These are phyloP conservation scores for Tiphia femorata DNA, from an alignment of 2,888 invertebrate genomes.

Conservation along the genomic window DNA sequence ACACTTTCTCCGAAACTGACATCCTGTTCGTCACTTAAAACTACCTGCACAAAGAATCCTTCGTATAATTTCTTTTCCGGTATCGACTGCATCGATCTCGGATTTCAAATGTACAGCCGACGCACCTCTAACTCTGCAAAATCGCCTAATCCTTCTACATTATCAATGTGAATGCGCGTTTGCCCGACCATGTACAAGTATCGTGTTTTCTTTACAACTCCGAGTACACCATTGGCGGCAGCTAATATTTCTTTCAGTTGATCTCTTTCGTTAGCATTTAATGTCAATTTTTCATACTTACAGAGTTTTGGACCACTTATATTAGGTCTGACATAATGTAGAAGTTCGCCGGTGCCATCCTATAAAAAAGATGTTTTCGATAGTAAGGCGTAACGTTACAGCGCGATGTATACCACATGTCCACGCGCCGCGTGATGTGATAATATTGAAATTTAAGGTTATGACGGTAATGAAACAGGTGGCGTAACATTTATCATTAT, in stretches of 20 bases:
- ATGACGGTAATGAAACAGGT: not conserved
- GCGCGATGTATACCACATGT: too few relatives aligned
- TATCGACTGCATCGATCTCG: not conserved
- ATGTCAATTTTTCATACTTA: slow-evolving; percentile 76
- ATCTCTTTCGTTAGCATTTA: slow-evolving; percentile 70
- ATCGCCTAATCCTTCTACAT: slow-evolving; percentile 82
- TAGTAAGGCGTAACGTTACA: too few relatives aligned
- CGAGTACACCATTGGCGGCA: slow-evolving; percentile 78
- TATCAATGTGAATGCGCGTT: slow-evolving; percentile 90
- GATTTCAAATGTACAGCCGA: not conserved
- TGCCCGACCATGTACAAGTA: slow-evolving; percentile 83
- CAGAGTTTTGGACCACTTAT: slow-evolving; percentile 84
- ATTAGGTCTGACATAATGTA: slow-evolving; percentile 86
- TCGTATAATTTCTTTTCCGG: not conserved
- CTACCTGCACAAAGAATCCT: slow-evolving; percentile 71
- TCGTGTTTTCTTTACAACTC: slow-evolving; percentile 82
- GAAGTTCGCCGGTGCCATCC: slow-evolving; percentile 76
- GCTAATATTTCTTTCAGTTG: slow-evolving; percentile 71
- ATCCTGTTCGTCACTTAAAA: slow-evolving; percentile 76
- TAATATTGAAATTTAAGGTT: not conserved
- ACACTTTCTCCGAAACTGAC: slow-evolving; percentile 79
- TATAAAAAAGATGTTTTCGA: slow-evolving; percentile 54
- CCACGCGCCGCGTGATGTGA: too few relatives aligned
- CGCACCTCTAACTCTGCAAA: slow-evolving; percentile 89
- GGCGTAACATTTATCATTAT: not conserved